Conservation (phyloP, 2,888 invertebrate genomes). For the Cynaeus angustus region DNA sequence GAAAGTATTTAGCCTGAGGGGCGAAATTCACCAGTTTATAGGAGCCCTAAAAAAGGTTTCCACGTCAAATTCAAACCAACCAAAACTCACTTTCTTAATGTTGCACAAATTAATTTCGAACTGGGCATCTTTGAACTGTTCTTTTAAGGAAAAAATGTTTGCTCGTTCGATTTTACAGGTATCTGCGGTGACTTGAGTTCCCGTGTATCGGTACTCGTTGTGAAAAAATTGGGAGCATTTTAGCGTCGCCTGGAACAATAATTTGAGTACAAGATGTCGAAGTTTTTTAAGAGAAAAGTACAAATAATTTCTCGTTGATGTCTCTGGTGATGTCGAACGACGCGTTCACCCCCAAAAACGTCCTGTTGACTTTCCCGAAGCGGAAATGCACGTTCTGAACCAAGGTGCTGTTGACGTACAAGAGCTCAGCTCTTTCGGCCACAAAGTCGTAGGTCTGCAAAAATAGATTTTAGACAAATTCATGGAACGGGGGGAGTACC, state of each 20-base stretch:
- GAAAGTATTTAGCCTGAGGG: constrained; percentile 21
- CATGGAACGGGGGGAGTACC: background rate
- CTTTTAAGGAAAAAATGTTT: constrained; percentile 10
- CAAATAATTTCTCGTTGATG: constrained; percentile 10
- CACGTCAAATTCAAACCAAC: background rate
- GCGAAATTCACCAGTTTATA: constrained; percentile 26
- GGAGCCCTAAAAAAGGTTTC: constrained; percentile 21
- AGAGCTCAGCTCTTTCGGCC: constrained; percentile 8
- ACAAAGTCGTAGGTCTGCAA: constrained; percentile 29
- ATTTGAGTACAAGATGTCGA: background rate
- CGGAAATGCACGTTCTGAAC: constrained; percentile 2
- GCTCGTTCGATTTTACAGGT: constrained; percentile 22
- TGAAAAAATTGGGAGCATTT: constrained; percentile 18
- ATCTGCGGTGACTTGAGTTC: constrained; percentile 7
- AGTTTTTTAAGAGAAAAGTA: background rate
- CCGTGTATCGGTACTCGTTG: constrained; percentile 24
- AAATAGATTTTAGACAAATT: background rate
- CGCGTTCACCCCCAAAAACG: constrained; percentile 9
- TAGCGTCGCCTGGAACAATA: constrained; percentile 13
- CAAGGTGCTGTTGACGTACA: constrained; percentile 17
- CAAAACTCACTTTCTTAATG: constrained; percentile 20
- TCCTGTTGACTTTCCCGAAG: constrained; percentile 26
- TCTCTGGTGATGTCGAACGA: constrained; percentile 18
- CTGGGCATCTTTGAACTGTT: constrained; percentile 15
- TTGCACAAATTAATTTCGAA: constrained; percentile 14